Percentiles rank a stretch among this genome's conserved stretches.
Conservation (phyloP, 2,113 vertebrate species). For the Hassar affinis region DNA sequence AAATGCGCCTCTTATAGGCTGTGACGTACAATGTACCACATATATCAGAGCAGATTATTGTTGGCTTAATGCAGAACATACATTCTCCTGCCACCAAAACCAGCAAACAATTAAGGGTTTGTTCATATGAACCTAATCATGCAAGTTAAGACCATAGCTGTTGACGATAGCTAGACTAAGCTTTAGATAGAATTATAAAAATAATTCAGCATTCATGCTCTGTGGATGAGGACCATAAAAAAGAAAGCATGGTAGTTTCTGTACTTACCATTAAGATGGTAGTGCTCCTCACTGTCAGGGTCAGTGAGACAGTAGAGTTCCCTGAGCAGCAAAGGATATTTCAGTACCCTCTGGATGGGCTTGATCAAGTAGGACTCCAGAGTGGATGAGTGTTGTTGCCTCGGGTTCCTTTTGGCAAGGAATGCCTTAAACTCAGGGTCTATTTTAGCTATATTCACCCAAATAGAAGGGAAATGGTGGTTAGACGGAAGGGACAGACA, state of each 20-base stretch:
- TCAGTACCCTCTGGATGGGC: slow-evolving; percentile 95
- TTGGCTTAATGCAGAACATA: no score
- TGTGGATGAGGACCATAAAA: not conserved
- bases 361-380: slow-evolving; percentile 99
- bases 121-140: no score
- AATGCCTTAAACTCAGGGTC: slow-evolving; percentile 93
- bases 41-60: no score
- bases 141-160: no score
- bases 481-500: not conserved
- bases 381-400: slow-evolving; percentile 88
- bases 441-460: slow-evolving; percentile 78
- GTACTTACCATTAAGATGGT: slow-evolving; percentile 87
- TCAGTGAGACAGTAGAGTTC: slow-evolving; percentile 91
- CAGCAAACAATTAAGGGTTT: no score
- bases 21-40: no score
- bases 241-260: not conserved
- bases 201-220: no score
- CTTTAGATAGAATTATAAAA: no score
- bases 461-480: not conserved
- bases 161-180: no score
- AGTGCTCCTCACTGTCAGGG: slow-evolving; percentile 91
- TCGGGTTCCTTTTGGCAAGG: slow-evolving; percentile 89
- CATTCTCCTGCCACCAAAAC: no score
- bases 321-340: slow-evolving; percentile 90
- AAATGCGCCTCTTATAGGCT: no score